A percentile compares a stretch with the other conserved stretches of the same genome.
Evolutionary conservation across 1,140 invertebrate species (phyloP).

Genomic region (Anthonomus grandis): DNA sequence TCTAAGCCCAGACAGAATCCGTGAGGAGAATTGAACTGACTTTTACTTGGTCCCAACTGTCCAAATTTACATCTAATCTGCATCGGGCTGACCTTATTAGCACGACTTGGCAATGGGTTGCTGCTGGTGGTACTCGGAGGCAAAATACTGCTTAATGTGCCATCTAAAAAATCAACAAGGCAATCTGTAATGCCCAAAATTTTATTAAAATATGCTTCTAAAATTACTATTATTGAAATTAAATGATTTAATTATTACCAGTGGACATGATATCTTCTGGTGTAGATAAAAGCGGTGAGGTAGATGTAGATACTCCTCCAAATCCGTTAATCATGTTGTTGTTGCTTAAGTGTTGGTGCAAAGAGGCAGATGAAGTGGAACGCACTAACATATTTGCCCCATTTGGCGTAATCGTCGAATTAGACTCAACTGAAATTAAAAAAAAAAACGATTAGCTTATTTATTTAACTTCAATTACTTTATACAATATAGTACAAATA

Average conservation of each 20-base stretch:
- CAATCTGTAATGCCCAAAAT: too few relatives aligned
- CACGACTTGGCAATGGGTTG: slow-evolving; percentile 53
- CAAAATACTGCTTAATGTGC: slow-evolving; percentile 44
- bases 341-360: slow-evolving; percentile 42
- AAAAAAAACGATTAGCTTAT: slow-evolving; percentile 8
- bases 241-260: slow-evolving; percentile 4
- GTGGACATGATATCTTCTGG: slow-evolving; percentile 46
- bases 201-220: too few relatives aligned
- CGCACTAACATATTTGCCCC: slow-evolving; percentile 48
- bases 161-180: slow-evolving; percentile 11
- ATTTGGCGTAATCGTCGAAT: slow-evolving; percentile 30
- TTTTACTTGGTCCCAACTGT: slow-evolving; percentile 82
- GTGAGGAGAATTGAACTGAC: slow-evolving; percentile 95
- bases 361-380: slow-evolving; percentile 47
- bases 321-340: slow-evolving; percentile 56
- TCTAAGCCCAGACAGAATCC: slow-evolving; percentile 93
- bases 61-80: slow-evolving; percentile 91
- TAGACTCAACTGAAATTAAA: slow-evolving; percentile 26
- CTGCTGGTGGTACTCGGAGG: slow-evolving; percentile 44
- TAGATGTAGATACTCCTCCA: slow-evolving; percentile 57
- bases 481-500: too few relatives aligned
- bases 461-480: too few relatives aligned
- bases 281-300: slow-evolving; percentile 59
- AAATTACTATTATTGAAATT: too few relatives aligned
- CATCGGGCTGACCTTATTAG: slow-evolving; percentile 75